Conservation (phyloP, 2,113 vertebrate genomes). For the Echinops telfairi region DNA sequence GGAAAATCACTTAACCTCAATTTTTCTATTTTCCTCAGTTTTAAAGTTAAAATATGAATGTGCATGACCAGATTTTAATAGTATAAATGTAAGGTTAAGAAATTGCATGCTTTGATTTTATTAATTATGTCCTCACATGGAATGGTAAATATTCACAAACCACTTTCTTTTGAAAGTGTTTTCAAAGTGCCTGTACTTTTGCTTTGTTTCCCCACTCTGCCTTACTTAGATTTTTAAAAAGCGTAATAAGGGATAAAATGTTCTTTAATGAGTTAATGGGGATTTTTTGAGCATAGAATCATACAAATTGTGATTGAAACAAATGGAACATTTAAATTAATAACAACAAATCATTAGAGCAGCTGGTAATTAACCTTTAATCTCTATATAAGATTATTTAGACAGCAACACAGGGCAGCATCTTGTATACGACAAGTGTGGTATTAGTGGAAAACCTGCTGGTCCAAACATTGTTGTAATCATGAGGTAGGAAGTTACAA, state of each 20-base stretch:
- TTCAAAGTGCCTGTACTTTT: too few relatives aligned
- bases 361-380: slow-evolving; percentile 76
- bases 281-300: slow-evolving; percentile 64
- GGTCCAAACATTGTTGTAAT: slow-evolving; percentile 57
- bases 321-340: slow-evolving; percentile 80
- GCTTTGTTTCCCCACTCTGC: too few relatives aligned
- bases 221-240: slow-evolving; percentile 14
- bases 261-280: slow-evolving; percentile 59
- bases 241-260: neutral
- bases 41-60: slow-evolving; percentile 9
- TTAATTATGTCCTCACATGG: neutral
- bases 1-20: neutral
- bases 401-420: neutral
- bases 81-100: too few relatives aligned
- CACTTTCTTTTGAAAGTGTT: too few relatives aligned
- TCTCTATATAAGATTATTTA: slow-evolving; percentile 64
- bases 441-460: slow-evolving; percentile 55
- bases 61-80: neutral
- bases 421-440: slow-evolving; percentile 23
- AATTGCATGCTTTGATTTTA: neutral
- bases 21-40: slow-evolving; percentile 20
- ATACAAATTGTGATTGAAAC: slow-evolving; percentile 68
- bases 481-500: slow-evolving; percentile 56
- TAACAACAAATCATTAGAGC: slow-evolving; percentile 78
- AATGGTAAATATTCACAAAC: neutral